Evolutionary conservation across 92 coral and sea anemone species (phyloP).

Genomic region (Phenganax stokvisi): DNA sequence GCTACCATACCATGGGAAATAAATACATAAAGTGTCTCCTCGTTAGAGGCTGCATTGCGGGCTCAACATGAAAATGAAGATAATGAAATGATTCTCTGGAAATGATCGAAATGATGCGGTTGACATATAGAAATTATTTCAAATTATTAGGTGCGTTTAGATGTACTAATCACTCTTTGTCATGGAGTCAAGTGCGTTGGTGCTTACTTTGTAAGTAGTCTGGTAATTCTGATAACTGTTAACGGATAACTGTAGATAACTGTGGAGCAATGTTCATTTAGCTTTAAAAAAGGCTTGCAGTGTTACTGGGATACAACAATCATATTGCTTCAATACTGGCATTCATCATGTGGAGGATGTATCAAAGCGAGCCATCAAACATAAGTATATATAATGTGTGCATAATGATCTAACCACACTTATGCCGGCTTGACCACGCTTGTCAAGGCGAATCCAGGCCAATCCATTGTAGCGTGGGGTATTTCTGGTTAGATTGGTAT

Average conservation of each 20-base stretch:
- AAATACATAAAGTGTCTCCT: no score
- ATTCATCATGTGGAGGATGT: neutral
- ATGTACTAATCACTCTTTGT: neutral
- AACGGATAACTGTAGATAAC: neutral
- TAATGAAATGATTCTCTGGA: no score
- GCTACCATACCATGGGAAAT: no score
- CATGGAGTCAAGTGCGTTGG: constrained; percentile 19
- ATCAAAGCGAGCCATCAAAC: constrained; percentile 11
- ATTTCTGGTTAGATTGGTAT: neutral
- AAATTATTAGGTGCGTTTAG: neutral
- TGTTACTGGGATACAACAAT: neutral
- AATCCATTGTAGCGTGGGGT: neutral
- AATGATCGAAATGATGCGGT: neutral
- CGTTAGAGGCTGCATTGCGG: no score
- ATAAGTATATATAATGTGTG: neutral
- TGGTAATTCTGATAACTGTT: neutral
- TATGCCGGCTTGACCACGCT: no score
- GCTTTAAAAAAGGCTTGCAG: constrained; percentile 17
- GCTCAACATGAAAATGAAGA: no score
- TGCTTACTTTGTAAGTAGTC: neutral
- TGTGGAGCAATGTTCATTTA: neutral
- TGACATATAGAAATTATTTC: neutral
- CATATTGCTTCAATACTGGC: constrained; percentile 7
- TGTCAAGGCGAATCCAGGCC: neutral
- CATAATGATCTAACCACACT: neutral